Evolutionary conservation across 2,797 vertebrate genomes (phyloP), one percentile per base, ranked within the genome.

Genomic region (Alcedo atthis): DNA sequence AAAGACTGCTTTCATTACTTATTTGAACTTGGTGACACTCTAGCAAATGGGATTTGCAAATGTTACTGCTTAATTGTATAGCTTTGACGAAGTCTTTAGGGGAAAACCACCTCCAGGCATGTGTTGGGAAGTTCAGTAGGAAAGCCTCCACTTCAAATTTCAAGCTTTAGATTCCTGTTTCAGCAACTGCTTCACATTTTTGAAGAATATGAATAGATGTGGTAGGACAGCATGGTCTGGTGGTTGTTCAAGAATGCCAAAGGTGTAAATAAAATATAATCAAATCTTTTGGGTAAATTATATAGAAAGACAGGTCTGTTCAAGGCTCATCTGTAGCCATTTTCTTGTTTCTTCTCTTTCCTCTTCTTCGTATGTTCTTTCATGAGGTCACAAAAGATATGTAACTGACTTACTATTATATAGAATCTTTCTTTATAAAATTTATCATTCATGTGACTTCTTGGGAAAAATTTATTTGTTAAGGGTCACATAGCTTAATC

Each of bases 31-130:
- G 26, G 68, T 0, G 8, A 37, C 16, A 15, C 28, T 51, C 51
- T 67, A 86, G 45, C 28, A 92, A 94, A 89, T 74, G 58, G 30
- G 33, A 66, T 80, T 94, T 90, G 71, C 58, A 93, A 87, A 89
- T 87, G 43, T 67, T 92, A 40, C 43, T 8, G 30, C 42, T 61
- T 85, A 80, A 33, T 33, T 57, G n/a, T 57, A 58, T 35, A 35
- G 21, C 62, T 74, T 66, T 71, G 66, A 77, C 33, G 74, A 87
- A 57, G 49, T 87, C 35, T 67, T 68, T 48, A 71, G 71, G 48
- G n/a, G 61, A 94, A 67, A 37, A 77, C 73, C 33, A 66, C 17
- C 26, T 75, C 17, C n/a, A 59, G 82, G 46, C 70, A 67, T 49
- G 35, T 76, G 61, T 19, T 79, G 70, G 26, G 53, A 90, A 93